Base-by-base conservation (phyloP, 2,888 invertebrate species). In the Pachymerium ferrugineum region DNA sequence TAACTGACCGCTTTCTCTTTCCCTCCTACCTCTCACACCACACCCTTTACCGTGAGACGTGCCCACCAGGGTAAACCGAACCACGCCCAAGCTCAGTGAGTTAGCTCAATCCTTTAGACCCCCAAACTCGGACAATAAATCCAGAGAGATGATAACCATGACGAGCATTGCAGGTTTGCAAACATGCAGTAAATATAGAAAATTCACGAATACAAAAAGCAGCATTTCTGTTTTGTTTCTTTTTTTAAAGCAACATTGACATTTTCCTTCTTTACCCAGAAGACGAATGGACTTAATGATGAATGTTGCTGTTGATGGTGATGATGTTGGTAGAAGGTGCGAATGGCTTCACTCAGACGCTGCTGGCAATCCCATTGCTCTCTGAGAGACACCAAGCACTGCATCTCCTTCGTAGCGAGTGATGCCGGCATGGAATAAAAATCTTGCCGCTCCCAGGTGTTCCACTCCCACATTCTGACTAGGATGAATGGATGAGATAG, bases 281-380 rank as follows among this genome's bases (percentile, higher is more conserved):
- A 47, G 16, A 47, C 16, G 47, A 47, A 47, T 47, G 6, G 47
- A 47, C 47, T 47, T 47, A 47, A 47, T 47, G 47, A 47, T 16
- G 47, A 47, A 47, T 47, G 14, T 4, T 47, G 38, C 38, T 38
- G 3, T 2, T 38, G 38, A n/a, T 38, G 38, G 38, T 38, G 38
- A 4, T 38, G 47, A 3, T 47, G 47, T 16, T 47, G 47, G 47
- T 47, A 16, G 47, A 47, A 3, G 22, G 47, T 47, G 47, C 47
- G 47, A 47, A 47, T 19, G 16, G 47, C 47, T 47, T 47, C 47
- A 16, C 47, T 47, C 47, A 47, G 2, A 47, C 47, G 47, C 47
- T 47, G 47, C 22, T 47, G 47, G n/a, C 47, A 47, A 47, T 47
- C 47, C 47, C 47, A 47, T 47, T 47, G 47, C 47, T 47, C 19